Conservation (phyloP, 2,113 vertebrate genomes). For the Syngnathoides biaculeatus region DNA sequence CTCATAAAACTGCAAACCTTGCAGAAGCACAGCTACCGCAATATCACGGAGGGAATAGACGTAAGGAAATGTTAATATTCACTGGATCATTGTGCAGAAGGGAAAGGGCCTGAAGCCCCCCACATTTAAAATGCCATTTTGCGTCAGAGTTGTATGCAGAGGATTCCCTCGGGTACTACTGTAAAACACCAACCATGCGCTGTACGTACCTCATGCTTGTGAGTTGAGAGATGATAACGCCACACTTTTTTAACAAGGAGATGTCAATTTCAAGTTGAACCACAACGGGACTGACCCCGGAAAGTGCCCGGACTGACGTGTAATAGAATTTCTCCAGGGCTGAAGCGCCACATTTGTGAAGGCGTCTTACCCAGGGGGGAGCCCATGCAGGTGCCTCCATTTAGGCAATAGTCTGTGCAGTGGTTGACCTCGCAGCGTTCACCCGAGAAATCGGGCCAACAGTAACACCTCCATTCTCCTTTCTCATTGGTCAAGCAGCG, state of each 20-base stretch:
- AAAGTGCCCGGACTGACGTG: background rate
- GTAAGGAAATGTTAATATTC: constrained; percentile 11
- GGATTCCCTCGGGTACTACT: background rate
- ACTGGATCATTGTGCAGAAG: constrained; percentile 7
- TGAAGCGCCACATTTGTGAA: background rate
- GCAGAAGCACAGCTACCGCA: constrained; percentile 21
- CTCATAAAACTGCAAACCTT: constrained; percentile 29
- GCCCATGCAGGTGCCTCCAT: constrained; percentile 89
- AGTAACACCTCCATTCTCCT: constrained; percentile 88
- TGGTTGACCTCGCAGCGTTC: constrained; percentile 94
- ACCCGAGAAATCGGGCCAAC: constrained; percentile 96
- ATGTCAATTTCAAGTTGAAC: background rate
- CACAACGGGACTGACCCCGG: background rate
- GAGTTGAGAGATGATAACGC: background rate
- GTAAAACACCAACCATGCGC: background rate
- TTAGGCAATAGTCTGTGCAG: constrained; percentile 92
- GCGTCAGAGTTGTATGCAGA: background rate
- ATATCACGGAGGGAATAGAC: constrained; percentile 23
- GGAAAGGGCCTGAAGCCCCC: constrained; percentile 5
- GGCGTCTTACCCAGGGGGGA: constrained; percentile 83
- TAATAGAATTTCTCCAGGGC: background rate
- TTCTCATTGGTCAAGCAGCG: constrained; percentile 93
- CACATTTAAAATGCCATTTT: constrained; percentile 11
- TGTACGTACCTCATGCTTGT: background rate
- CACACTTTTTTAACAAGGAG: background rate